A percentile compares a stretch with the other conserved stretches of the same genome.
These are phyloP conservation scores for Hydra vulgaris DNA, from an alignment of 30 jellyfish, hydroid and myxozoan species.

Conservation along the genomic window DNA sequence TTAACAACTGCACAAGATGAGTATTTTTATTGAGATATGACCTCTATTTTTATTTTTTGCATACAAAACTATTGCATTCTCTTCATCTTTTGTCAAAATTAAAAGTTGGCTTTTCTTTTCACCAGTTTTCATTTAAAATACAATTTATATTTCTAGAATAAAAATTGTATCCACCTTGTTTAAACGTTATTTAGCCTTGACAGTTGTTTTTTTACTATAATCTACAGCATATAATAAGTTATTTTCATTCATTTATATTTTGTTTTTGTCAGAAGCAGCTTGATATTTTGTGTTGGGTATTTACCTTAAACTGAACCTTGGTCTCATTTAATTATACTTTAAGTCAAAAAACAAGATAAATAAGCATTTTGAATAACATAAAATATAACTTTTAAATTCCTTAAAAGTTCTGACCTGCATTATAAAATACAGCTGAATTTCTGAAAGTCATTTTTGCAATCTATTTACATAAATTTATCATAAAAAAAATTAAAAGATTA, in stretches of 20 bases:
- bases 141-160: background rate
- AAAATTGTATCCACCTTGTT: background rate
- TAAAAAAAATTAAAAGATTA: too few species aligned
- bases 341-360: background rate
- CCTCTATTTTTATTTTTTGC: too few species aligned
- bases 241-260: background rate
- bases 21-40: too few species aligned
- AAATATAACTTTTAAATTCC: background rate
- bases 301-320: background rate
- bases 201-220: background rate
- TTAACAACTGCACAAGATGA: too few species aligned
- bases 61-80: too few species aligned
- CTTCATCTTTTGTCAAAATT: background rate
- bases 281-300: background rate
- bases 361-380: background rate
- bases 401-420: background rate
- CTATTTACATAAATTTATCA: background rate
- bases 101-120: background rate
- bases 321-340: background rate
- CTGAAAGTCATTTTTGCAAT: background rate
- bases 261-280: background rate
- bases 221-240: background rate
- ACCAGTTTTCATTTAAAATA: background rate
- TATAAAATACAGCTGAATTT: background rate
- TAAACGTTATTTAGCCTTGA: background rate